Conservation (phyloP, 2,113 vertebrate species). For the Labeo catla region DNA sequence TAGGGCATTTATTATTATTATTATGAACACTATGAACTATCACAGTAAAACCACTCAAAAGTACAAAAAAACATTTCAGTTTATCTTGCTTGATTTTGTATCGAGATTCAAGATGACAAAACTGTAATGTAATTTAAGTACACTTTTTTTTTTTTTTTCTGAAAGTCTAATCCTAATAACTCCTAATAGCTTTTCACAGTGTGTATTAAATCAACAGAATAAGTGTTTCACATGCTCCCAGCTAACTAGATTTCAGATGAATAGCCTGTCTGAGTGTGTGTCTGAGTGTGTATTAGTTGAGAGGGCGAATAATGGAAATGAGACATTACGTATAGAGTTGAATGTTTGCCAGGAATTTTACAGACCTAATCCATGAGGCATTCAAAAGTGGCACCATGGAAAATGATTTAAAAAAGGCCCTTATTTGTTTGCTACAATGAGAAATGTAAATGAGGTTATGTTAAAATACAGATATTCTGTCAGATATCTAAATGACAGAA, state of each 20-base stretch:
- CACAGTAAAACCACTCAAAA: constrained; percentile 11
- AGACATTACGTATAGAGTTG: constrained; percentile 4
- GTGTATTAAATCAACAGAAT: constrained; percentile 39
- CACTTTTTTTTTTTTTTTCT: constrained; percentile 20
- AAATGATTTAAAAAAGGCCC: neutral
- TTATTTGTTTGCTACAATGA: neutral
- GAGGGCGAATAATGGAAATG: neutral
- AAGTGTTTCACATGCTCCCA: constrained; percentile 8
- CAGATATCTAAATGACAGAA: neutral
- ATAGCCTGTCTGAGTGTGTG: neutral
- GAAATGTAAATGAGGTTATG: neutral
- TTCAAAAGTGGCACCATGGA: neutral
- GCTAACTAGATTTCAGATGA: neutral
- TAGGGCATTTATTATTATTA: neutral
- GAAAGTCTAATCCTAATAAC: constrained; percentile 21
- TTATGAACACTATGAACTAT: neutral
- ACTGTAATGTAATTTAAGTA: constrained; percentile 10
- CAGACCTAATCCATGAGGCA: constrained; percentile 9
- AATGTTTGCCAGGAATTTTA: constrained; percentile 19
- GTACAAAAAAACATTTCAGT: constrained; percentile 16
- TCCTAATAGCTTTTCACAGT: neutral
- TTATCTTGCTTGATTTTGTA: neutral
- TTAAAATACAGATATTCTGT: neutral
- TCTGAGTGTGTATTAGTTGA: neutral
- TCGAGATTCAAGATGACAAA: constrained; percentile 5